These are phyloP conservation scores for Okamejei kenojei DNA, from an alignment of 2,797 vertebrate genomes.

Conservation along the genomic window DNA sequence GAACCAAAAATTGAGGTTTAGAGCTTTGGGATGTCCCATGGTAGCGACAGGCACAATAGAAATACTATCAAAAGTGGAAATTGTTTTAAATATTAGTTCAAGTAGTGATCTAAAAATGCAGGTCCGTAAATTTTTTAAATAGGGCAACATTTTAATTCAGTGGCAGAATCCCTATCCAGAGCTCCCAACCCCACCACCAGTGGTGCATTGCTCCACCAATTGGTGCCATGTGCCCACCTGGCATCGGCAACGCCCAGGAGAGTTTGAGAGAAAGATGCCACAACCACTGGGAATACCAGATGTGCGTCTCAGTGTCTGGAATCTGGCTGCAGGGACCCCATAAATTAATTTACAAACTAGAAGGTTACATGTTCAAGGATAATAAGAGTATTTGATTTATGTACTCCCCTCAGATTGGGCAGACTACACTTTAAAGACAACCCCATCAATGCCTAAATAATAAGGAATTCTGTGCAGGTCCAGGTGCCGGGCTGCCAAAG, in stretches of 20 bases:
- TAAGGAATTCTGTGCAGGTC: neutral
- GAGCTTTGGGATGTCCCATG: neutral
- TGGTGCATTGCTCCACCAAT: neutral
- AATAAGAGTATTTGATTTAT: neutral
- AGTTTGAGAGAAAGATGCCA: too few relatives aligned
- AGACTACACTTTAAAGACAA: neutral
- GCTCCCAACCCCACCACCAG: neutral
- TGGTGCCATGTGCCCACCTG: neutral
- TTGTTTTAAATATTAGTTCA: neutral
- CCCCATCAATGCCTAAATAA: neutral
- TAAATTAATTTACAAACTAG: neutral
- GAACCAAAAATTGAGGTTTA: neutral
- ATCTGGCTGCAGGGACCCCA: neutral
- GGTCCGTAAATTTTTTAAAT: neutral
- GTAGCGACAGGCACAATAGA: too few relatives aligned
- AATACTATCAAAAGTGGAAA: neutral
- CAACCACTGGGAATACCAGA: too few relatives aligned
- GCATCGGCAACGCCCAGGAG: too few relatives aligned
- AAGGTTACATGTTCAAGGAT: neutral
- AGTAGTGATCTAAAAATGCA: neutral
- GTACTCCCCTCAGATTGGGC: neutral
- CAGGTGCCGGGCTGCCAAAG: too few relatives aligned
- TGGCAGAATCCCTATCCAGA: neutral
- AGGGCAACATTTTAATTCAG: neutral
- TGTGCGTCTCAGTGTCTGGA: too few relatives aligned